Percentiles rank a stretch among this genome's conserved stretches.
phyloP scores from a whole-genome alignment of 2,797 vertebrate genomes.

The Sebastes hubbsi region DNA sequence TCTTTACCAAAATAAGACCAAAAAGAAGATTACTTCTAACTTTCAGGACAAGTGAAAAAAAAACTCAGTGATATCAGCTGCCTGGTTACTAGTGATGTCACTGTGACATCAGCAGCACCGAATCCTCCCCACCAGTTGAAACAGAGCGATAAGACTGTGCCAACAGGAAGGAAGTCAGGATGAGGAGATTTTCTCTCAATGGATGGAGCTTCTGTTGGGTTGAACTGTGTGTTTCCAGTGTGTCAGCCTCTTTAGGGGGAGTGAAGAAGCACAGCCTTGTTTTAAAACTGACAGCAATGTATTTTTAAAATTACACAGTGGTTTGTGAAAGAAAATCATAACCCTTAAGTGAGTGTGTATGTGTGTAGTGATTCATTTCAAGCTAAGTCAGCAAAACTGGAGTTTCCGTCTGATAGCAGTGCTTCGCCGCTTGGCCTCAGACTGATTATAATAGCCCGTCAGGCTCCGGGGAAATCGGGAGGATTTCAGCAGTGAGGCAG shows the following conservation, averaged over 20 bases:
- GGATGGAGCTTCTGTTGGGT: neutral
- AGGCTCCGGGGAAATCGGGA: neutral
- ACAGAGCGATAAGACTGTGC: neutral
- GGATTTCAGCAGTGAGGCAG: neutral
- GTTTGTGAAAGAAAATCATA: slow-evolving; percentile 7
- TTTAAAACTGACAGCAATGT: slow-evolving; percentile 4
- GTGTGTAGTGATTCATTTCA: neutral
- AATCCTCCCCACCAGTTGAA: neutral
- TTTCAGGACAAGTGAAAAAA: neutral
- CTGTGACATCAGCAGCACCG: neutral
- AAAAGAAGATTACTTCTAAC: neutral
- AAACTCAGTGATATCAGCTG: neutral
- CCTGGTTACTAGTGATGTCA: slow-evolving; percentile 44
- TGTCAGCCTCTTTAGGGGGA: slow-evolving; percentile 13
- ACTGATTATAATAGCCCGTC: neutral
- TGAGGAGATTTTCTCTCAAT: neutral
- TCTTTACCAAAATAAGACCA: neutral
- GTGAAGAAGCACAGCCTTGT: neutral
- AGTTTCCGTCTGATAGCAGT: neutral
- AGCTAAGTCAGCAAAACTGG: neutral
- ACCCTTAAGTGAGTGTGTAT: neutral
- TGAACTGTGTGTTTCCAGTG: neutral
- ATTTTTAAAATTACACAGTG: slow-evolving; percentile 15
- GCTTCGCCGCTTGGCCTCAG: neutral
- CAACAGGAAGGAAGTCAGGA: slow-evolving; percentile 16